Base-by-base conservation (phyloP, 2,113 vertebrate genomes). In the Xiphorhynchus elegans region DNA sequence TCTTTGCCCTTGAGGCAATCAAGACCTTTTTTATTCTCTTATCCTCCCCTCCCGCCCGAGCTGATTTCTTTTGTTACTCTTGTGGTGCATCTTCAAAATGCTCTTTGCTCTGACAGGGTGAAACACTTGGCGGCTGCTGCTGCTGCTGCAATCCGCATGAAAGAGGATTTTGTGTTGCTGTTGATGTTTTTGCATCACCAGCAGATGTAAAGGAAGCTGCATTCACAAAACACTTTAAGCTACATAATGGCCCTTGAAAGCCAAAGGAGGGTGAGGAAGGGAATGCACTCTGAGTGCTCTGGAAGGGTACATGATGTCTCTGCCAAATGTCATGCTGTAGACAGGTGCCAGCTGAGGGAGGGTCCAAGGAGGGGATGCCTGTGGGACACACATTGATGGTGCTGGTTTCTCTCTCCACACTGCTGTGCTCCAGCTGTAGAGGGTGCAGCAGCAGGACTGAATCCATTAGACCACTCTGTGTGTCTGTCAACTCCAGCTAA, bases 121-220 rank as follows among this genome's bases (percentile, higher is more conserved):
- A 87, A 81, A 31, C 2, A 8, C 10, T 70, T 69, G 13, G 37
- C 77, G 47, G 58, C 53, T 81, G 82, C 81, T 91, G 63, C 60
- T 90, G 67, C 85, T 49, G 35, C 83, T 68, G 73, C 89, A 95
- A 68, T 89, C 29, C 49, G 60, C 18, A 14, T 21, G 29, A 85
- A 56, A 83, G 56, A 79, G 66, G 62, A 39, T 81, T 95, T 84
- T 95, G 42, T 79, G 60, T 7, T 74, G 42, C 1, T 75, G 47
- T 18, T 80, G 58, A 75, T 93, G 73, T 58, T 96, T 96, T 85
- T 95, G 93, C 84, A 94, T 76, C 81, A 95, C 70, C 53, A 96
- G 93, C 93, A 96, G 94, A 95, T 96, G 87, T 77, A 95, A 95
- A 95, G 94, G 96, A 96, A 97, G 91, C 81, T 85, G 74, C 84